phyloP scores from a whole-genome alignment of 2,113 vertebrate genomes.

The Ellobius talpinus region DNA sequence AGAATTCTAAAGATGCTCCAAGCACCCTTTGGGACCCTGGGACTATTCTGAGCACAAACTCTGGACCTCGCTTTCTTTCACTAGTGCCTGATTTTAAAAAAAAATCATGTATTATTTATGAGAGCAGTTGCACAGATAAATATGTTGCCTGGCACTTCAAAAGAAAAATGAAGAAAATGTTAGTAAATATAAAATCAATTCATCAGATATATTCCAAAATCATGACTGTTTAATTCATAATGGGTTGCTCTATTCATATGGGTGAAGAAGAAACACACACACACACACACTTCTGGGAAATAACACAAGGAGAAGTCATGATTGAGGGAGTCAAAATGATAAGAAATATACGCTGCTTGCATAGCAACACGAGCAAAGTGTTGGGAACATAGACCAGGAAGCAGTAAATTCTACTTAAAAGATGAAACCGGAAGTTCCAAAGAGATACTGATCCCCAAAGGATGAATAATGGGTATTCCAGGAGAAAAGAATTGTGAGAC shows the following conservation, averaged over 20 bases:
- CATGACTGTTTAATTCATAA: neutral
- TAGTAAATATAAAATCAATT: constrained; percentile 63
- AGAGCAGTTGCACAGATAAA: constrained; percentile 53
- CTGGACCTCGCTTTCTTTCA: neutral
- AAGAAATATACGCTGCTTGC: neutral
- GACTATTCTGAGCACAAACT: constrained; percentile 42
- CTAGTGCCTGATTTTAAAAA: neutral
- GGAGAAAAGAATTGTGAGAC: neutral
- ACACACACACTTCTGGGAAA: neutral
- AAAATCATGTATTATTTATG: constrained; percentile 43
- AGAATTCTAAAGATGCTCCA: constrained; percentile 7
- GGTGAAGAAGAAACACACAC: neutral
- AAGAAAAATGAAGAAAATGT: constrained; percentile 62
- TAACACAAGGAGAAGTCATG: neutral
- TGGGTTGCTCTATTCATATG: neutral
- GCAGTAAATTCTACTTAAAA: neutral
- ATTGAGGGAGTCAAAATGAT: neutral
- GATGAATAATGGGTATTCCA: neutral
- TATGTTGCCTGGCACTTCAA: constrained; percentile 45
- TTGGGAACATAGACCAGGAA: neutral
- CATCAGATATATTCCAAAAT: constrained; percentile 52
- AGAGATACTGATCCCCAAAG: neutral
- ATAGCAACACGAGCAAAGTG: neutral
- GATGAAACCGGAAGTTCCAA: neutral
- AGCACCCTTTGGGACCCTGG: neutral